phyloP scores from a whole-genome alignment of 2,888 invertebrate genomes.

The Ecliptopera silaceata region DNA sequence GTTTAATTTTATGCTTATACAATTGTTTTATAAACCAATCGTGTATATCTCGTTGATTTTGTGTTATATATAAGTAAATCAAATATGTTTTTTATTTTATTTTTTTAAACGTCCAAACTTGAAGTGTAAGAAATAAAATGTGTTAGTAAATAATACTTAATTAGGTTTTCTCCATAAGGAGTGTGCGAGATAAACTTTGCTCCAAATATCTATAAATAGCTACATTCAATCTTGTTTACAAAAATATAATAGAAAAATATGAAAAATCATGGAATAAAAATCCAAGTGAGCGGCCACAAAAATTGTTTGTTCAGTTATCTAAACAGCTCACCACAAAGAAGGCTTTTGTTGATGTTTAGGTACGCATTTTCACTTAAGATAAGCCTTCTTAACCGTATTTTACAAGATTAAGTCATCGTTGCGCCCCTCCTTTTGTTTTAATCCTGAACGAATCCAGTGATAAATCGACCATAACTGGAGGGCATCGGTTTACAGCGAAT shows the following conservation, averaged over 20 bases:
- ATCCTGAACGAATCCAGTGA: conserved; percentile 55
- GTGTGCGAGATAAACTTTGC: too few relatives aligned
- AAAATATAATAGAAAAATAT: conserved; percentile 3
- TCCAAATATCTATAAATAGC: too few relatives aligned
- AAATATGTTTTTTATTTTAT: too few relatives aligned
- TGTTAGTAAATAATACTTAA: too few relatives aligned
- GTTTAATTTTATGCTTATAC: too few relatives aligned
- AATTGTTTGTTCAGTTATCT: conserved; percentile 43
- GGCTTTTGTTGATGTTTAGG: conserved; percentile 53
- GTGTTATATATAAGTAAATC: too few relatives aligned
- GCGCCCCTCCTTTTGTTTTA: conserved; percentile 55
- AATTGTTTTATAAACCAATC: too few relatives aligned
- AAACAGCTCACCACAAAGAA: conserved; percentile 44
- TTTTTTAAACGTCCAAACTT: too few relatives aligned
- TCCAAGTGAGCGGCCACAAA: conserved; percentile 28
- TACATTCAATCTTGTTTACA: neutral
- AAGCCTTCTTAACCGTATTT: conserved; percentile 58
- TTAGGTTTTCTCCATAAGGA: too few relatives aligned
- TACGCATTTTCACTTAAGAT: conserved; percentile 62
- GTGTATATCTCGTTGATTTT: too few relatives aligned
- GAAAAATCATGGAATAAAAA: conserved; percentile 10
- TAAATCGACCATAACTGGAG: conserved; percentile 52
- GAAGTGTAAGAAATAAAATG: too few relatives aligned
- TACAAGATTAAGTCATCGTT: conserved; percentile 58
- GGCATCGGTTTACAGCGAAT: conserved; percentile 36